These are phyloP conservation scores for Mastomys coucha DNA, from an alignment of 2,113 vertebrate genomes.

Conservation along the genomic window DNA sequence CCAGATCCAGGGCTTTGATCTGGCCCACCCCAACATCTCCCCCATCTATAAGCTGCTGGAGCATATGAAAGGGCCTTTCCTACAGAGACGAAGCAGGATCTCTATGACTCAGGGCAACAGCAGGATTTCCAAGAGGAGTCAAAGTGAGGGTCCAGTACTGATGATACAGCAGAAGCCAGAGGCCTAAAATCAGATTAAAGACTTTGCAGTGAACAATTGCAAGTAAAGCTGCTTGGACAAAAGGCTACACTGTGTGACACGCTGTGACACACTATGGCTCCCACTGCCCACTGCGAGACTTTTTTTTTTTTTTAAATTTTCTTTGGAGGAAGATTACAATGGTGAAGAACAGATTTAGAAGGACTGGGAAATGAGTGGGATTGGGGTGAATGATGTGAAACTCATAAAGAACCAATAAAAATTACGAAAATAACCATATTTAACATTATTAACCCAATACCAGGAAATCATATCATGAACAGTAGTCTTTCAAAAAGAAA, in stretches of 20 bases:
- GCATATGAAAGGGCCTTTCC: not conserved
- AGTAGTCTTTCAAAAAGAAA: constrained; percentile 34
- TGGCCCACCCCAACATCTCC: not conserved
- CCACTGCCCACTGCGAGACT: not conserved
- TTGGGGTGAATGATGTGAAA: not conserved
- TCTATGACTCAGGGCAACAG: not conserved
- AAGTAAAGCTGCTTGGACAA: not conserved
- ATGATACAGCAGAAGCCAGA: not conserved
- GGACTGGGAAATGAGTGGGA: not conserved
- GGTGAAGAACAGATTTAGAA: not conserved
- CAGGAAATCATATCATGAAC: constrained; percentile 37
- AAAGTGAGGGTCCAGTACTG: not conserved
- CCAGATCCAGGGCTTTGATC: not conserved
- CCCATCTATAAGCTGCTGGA: not conserved
- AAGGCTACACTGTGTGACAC: not conserved
- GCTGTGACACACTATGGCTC: not conserved
- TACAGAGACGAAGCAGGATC: not conserved
- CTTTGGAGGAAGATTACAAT: not conserved
- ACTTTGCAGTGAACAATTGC: not conserved
- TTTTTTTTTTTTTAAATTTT: not conserved
- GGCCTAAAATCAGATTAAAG: not conserved
- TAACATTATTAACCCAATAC: not conserved
- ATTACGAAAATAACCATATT: not conserved
- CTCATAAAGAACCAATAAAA: not conserved
- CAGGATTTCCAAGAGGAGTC: not conserved